Base-by-base conservation (phyloP, 92 coral and sea anemone genomes). In the Ricordea florida region DNA sequence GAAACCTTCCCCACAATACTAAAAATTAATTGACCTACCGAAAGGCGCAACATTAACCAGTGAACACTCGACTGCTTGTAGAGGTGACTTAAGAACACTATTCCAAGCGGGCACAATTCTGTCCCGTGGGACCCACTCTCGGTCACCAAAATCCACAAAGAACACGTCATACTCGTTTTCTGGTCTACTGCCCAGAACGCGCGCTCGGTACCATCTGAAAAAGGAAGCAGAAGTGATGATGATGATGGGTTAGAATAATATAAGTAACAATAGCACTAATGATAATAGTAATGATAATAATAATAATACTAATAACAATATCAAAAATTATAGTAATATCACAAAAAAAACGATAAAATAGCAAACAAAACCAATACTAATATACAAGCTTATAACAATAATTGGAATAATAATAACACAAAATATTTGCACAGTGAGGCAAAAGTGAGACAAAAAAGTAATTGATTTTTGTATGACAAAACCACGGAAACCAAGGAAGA, bases 141-240 rank as follows among this genome's bases (percentile, higher is more conserved):
- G 62, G 66, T 91, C 98, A 56, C 98, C 98, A 66, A 73, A 88
- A 72, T 94, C 98, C 23, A 94, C 98, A 56, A 66, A 94, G 60
- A 94, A 94, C 35, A 94, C 97, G 40, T 94, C 98, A 66, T 91
- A 94, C 60, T 94, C 98, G 33, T 81, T 65, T 7, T 81, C 97
- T 41, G 93, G 92, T 42, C 97, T 87, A 35, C 84, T 94, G 38
- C 98, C 96, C 44, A 91, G 87, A 21, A 94, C 85, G 18, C 87
- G 89, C 13, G 90, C 98, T 32, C 98, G 89, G 38, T 94, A 91
- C 98, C 98, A 94, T 62, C 98, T 94, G 75, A 14, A 52, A 16
- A 53, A 80, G 55, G 8, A 33, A 28, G 41, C 5, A 0, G 0
- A 16, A 10, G 44, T 6, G 41, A 34, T 17, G 20, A 28, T 36